Conservation (phyloP, 2,797 vertebrate species). For the Protosalanx chinensis region DNA sequence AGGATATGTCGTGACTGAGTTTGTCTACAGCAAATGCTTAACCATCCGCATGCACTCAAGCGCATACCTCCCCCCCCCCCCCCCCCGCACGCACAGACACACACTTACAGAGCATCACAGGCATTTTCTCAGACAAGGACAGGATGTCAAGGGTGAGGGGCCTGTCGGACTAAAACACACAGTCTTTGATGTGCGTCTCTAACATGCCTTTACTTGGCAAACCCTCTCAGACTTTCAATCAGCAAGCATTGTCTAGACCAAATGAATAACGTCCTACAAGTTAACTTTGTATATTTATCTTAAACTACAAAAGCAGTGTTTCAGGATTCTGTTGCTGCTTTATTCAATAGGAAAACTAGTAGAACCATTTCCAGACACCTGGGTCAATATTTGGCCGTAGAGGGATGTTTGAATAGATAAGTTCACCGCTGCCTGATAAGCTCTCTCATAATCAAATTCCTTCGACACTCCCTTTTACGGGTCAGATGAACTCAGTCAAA, state of each 20-base stretch:
- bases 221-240: background rate
- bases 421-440: background rate
- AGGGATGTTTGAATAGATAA: slow-evolving; percentile 3
- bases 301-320: background rate
- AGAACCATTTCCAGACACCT: background rate
- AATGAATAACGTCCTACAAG: slow-evolving; percentile 1
- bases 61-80: background rate
- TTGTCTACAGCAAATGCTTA: background rate
- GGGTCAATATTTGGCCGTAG: slow-evolving; percentile 10
- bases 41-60: background rate
- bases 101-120: background rate
- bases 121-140: slow-evolving; percentile 8
- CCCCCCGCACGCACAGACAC: background rate
- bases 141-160: background rate
- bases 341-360: slow-evolving; percentile 5
- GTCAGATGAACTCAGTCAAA: slow-evolving; percentile 39
- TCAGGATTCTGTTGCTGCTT: background rate
- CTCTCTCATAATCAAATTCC: slow-evolving; percentile 25
- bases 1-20: background rate
- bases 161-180: slow-evolving; percentile 12
- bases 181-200: slow-evolving; percentile 12
- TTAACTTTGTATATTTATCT: slow-evolving; percentile 7
- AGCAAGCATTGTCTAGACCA: background rate
- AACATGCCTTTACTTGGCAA: background rate
- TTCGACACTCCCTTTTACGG: slow-evolving; percentile 45